Percentiles rank a stretch among this genome's conserved stretches.
Conservation (phyloP, 35 echinoderm and acorn worm species). For the Stichopus chloronotus region DNA sequence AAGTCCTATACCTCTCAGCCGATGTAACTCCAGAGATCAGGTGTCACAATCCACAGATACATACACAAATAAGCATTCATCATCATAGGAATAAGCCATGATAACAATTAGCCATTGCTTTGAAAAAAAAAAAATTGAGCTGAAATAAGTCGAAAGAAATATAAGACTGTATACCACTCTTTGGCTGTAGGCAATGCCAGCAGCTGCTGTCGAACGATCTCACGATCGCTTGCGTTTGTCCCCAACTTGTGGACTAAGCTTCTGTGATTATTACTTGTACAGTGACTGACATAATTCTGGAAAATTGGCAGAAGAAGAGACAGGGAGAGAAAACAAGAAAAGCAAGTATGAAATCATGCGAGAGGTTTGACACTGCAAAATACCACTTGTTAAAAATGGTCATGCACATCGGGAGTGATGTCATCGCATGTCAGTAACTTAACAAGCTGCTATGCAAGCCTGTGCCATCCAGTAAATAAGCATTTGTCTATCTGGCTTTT, state of each 20-base stretch:
- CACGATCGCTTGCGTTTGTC: neutral
- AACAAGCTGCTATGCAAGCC: too few relatives aligned
- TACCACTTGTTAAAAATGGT: neutral
- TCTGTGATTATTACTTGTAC: slow-evolving; percentile 33
- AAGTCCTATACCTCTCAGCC: too few relatives aligned
- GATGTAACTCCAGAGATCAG: too few relatives aligned
- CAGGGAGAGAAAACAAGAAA: neutral
- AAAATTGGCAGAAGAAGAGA: neutral
- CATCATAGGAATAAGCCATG: too few relatives aligned
- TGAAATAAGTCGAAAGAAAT: neutral
- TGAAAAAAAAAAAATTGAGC: neutral
- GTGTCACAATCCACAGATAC: too few relatives aligned
- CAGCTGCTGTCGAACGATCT: neutral
- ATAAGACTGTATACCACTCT: neutral
- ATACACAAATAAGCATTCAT: too few relatives aligned
- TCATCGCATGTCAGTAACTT: too few relatives aligned
- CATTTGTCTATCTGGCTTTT: too few relatives aligned
- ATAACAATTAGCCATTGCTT: neutral
- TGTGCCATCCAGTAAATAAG: too few relatives aligned
- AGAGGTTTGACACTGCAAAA: too few relatives aligned
- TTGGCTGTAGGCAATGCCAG: neutral
- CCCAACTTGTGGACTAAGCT: slow-evolving; percentile 4
- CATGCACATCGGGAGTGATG: neutral
- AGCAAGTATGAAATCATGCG: neutral
- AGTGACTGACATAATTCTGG: slow-evolving; percentile 28